A percentile compares a stretch with the other conserved stretches of the same genome.
Evolutionary conservation across 2,113 vertebrate genomes (phyloP).

Genomic region (Mus pahari): DNA sequence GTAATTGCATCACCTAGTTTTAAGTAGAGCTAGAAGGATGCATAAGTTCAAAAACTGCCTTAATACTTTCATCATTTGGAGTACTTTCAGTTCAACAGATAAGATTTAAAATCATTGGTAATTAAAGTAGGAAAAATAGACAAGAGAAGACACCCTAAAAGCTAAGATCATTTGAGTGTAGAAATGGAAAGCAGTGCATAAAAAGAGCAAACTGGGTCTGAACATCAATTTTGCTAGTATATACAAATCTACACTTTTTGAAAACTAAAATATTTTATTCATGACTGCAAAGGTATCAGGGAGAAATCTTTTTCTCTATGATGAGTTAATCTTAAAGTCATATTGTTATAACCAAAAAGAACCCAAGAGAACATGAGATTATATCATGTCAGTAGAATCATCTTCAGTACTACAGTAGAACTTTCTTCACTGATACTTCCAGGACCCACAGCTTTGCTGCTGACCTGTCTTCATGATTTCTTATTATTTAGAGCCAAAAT

Average conservation of each 20-base stretch:
- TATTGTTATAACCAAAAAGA: background rate
- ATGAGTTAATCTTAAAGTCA: background rate
- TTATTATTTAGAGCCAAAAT: background rate
- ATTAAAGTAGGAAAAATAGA: background rate
- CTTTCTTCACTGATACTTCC: background rate
- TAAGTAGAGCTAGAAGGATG: background rate
- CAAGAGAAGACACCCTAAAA: background rate
- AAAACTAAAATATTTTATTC: background rate
- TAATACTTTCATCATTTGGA: background rate
- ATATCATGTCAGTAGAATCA: background rate
- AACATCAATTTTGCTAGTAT: conserved; percentile 11
- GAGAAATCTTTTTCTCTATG: background rate
- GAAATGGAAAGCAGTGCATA: background rate
- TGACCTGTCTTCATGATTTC: background rate
- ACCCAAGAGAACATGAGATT: background rate
- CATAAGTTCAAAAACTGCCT: background rate
- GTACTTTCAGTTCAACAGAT: background rate
- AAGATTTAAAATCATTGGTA: background rate
- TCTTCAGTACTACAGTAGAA: background rate
- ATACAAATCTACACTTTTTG: background rate
- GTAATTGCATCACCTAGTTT: background rate
- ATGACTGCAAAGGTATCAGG: background rate
- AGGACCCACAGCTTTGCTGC: too few relatives aligned
- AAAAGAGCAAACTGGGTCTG: background rate
- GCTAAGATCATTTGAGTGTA: background rate